Percentiles rank a stretch among this genome's conserved stretches.
These are phyloP conservation scores for Harpalus rufipes DNA, from an alignment of 2,888 invertebrate genomes.

Conservation along the genomic window DNA sequence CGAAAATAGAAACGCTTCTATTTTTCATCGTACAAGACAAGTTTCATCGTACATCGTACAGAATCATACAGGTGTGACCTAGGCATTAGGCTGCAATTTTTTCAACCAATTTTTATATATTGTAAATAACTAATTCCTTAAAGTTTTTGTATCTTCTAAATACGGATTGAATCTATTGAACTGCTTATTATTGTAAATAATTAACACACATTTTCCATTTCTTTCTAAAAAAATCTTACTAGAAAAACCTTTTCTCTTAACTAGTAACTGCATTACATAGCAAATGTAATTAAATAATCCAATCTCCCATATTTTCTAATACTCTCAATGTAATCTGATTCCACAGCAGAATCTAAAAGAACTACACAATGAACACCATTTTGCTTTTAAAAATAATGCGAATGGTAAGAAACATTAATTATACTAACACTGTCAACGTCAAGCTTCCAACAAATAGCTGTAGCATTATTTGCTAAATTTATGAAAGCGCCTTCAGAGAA, in stretches of 20 bases:
- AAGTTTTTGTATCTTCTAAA: too few species aligned
- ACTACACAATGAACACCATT: background rate
- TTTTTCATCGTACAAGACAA: too few species aligned
- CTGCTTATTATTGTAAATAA: too few species aligned
- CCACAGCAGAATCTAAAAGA: background rate
- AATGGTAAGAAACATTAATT: background rate
- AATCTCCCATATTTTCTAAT: background rate
- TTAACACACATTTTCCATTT: too few species aligned
- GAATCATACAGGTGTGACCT: too few species aligned
- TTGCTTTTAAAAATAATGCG: conserved; percentile 12
- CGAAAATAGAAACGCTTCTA: too few species aligned
- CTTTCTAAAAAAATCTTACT: background rate
- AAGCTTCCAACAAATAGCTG: conserved; percentile 24
- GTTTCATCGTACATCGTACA: too few species aligned
- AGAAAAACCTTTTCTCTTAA: background rate
- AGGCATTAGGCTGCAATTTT: too few species aligned
- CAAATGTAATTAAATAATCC: background rate
- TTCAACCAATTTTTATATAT: too few species aligned
- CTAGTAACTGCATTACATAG: background rate
- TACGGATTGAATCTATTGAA: too few species aligned
- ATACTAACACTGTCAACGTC: conserved; percentile 17
- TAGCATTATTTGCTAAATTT: conserved; percentile 13
- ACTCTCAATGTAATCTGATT: background rate
- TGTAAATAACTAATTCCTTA: too few species aligned
- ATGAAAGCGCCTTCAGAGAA: background rate